Base-by-base conservation (phyloP, 2,113 vertebrate species). In the Burhinus bistriatus region DNA sequence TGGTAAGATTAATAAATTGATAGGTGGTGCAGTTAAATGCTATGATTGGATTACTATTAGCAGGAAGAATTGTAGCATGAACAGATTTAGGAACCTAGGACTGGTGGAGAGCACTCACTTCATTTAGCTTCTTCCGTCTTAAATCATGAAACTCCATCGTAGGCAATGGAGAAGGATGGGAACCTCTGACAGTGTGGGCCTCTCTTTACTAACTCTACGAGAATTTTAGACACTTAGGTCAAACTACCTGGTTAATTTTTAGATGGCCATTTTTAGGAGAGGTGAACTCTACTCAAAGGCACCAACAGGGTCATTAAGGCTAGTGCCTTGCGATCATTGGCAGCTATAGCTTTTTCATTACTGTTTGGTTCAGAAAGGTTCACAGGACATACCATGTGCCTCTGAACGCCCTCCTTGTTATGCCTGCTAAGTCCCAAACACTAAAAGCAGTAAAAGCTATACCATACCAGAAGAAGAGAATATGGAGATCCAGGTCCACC, bases 1-100 rank as follows among this genome's bases (percentile, higher is more conserved):
- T 98, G 99, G 99, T 99, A 98, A 98, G 98, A 81, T 66, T 40
- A 80, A 77, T 79, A 55, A 83, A 64, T 27, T n/a, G 8, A 34
- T 34, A 42, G 6, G 15, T 72, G 23, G 11, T 36, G 29, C 6
- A 2, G 52, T 76, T 77, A 83, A 88, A 57, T 57, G 14, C 16
- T 75, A 8, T 42, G 12, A 25, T 2, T 68, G 26, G 44, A 30
- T 61, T 84, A 49, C 5, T 72, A 34, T 49, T 36, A 80, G 23
- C 5, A 76, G 26, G 10, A 9, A 55, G 9, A 94, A 72, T 2
- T 57, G 5, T 76, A 64, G 47, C 29, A 22, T n/a, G 42, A 68
- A 38, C 4, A 71, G 36, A 66, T 57, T 73, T 54, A 52, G 70
- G 38, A 88, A 83, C 11, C 15, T 55, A 25, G 29, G n/a, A 76